These are phyloP conservation scores for Octodonta nipae DNA, from an alignment of 2,888 invertebrate species.

Conservation along the genomic window DNA sequence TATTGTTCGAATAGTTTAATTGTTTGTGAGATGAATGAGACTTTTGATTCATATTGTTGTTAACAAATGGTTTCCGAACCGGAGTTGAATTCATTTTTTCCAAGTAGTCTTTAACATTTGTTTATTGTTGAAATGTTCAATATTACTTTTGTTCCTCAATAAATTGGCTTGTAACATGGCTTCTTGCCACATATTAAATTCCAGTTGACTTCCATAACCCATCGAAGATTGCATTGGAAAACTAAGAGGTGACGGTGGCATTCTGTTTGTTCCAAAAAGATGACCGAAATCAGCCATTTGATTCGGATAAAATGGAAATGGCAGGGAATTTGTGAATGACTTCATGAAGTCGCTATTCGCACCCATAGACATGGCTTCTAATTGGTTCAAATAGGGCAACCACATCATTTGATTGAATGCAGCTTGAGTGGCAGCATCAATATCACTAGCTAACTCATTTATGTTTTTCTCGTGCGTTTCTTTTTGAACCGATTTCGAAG, in stretches of 20 bases:
- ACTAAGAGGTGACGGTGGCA: conserved; percentile 36
- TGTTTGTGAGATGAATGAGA: conserved; percentile 9
- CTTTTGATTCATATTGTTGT: conserved; percentile 8
- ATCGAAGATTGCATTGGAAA: conserved; percentile 25
- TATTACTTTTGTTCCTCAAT: conserved; percentile 24
- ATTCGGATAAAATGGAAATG: conserved; percentile 37
- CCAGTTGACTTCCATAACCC: conserved; percentile 44
- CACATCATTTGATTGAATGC: conserved; percentile 62
- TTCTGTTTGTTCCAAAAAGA: conserved; percentile 33
- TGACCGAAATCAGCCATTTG: conserved; percentile 38
- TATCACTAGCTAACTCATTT: conserved; percentile 44
- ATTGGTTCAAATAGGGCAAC: conserved; percentile 54
- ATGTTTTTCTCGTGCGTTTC: conserved; percentile 10
- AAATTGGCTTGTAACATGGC: conserved; percentile 39
- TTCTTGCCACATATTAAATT: conserved; percentile 58
- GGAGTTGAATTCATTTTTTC: conserved; percentile 15
- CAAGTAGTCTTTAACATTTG: conserved; percentile 17
- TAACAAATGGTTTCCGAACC: conserved; percentile 16
- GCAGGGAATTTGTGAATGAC: conserved; percentile 36
- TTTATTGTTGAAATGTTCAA: conserved; percentile 22
- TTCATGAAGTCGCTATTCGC: conserved; percentile 44
- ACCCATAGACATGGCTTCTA: conserved; percentile 44
- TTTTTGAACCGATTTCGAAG: conserved; percentile 5
- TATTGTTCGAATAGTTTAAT: conserved; percentile 10
- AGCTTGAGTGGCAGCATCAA: conserved; percentile 56